Conservation (phyloP, 1,140 invertebrate species). For the Uloborus diversus region DNA sequence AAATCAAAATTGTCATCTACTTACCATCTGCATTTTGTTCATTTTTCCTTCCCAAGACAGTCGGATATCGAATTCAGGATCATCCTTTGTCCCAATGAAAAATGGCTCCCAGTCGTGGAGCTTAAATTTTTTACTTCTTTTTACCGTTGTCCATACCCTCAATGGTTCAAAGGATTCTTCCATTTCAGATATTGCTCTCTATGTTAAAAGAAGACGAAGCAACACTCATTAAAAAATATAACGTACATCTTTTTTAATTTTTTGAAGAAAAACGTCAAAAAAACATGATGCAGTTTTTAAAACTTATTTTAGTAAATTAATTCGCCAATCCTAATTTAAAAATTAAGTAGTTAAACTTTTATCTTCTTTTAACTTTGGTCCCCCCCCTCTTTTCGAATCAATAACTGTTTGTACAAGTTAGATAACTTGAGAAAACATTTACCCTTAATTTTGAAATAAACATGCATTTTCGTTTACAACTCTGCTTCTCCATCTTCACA, state of each 20-base stretch:
- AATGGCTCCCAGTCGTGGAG: slow-evolving; percentile 82
- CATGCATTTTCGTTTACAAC: no score
- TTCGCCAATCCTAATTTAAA: background rate
- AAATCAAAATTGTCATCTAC: slow-evolving; percentile 1
- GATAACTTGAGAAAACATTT: no score
- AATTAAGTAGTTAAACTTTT: background rate
- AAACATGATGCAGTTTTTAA: background rate
- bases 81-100: slow-evolving; percentile 80
- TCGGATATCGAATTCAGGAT: slow-evolving; percentile 81
- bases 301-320: background rate
- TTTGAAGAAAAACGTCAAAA: no score
- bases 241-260: background rate
- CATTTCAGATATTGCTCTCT: slow-evolving; percentile 72
- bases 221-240: background rate
- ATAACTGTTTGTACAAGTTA: no score
- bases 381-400: no score
- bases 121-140: slow-evolving; percentile 65
- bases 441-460: no score
- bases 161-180: background rate
- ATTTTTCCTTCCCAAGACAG: slow-evolving; percentile 85
- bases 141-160: slow-evolving; percentile 23
- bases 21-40: slow-evolving; percentile 89
- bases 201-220: background rate
- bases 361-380: no score
- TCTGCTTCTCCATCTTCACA: no score